Conservation (phyloP, 2,797 vertebrate genomes). For the Falco berigora region DNA sequence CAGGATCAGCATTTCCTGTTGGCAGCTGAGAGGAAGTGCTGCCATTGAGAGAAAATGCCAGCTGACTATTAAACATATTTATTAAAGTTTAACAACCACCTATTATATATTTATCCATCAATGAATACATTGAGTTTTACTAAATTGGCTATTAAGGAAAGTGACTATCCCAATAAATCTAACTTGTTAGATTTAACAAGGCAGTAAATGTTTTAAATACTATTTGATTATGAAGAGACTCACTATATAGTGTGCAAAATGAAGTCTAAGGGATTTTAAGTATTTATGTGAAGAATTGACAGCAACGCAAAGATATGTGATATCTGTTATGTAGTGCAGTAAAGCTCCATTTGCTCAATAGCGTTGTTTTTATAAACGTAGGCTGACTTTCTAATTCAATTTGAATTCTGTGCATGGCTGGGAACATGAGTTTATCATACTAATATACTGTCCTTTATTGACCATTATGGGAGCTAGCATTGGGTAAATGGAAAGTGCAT, state of each 20-base stretch:
- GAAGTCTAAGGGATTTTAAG: background rate
- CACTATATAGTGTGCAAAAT: background rate
- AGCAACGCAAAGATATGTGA: background rate
- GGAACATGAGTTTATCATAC: background rate
- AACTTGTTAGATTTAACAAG: constrained; percentile 62
- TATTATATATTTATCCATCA: constrained; percentile 29
- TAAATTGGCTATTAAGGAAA: constrained; percentile 50
- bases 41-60: constrained; percentile 12
- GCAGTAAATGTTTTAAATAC: constrained; percentile 50
- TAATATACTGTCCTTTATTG: background rate
- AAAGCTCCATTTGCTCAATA: background rate
- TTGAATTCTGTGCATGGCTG: background rate
- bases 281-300: constrained; percentile 4
- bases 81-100: constrained; percentile 26
- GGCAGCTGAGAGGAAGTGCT: constrained; percentile 27
- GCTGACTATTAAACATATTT: constrained; percentile 15
- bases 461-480: background rate
- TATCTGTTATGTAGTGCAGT: background rate
- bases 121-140: constrained; percentile 43
- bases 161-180: constrained; percentile 51
- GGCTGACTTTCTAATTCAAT: constrained; percentile 16
- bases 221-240: constrained; percentile 39
- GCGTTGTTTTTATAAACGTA: background rate
- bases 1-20: constrained; percentile 43
- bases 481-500: background rate